phyloP scores from a whole-genome alignment of 2,113 vertebrate species.

The Corydoras sp. region DNA sequence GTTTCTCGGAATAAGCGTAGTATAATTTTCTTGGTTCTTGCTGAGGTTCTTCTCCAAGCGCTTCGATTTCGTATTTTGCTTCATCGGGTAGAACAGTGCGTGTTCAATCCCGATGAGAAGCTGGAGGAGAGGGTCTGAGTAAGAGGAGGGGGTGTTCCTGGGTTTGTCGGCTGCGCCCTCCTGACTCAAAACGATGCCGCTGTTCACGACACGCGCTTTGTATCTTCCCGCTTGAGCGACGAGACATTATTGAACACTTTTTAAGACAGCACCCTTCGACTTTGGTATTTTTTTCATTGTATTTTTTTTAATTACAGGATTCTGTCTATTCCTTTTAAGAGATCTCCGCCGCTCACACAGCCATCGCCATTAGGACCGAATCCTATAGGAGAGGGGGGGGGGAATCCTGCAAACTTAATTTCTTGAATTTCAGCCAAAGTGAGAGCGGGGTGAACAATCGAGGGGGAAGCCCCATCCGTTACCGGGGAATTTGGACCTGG shows the following conservation, averaged over 20 bases:
- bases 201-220: constrained; percentile 48
- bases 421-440: constrained; percentile 58
- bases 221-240: constrained; percentile 55
- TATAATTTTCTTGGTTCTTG: not conserved
- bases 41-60: not conserved
- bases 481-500: constrained; percentile 44
- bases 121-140: not conserved
- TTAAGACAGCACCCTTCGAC: constrained; percentile 37
- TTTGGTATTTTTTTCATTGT: constrained; percentile 40
- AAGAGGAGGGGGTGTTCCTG: constrained; percentile 32
- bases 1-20: constrained; percentile 39
- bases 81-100: no score
- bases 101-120: not conserved
- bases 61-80: not conserved
- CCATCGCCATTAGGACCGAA: constrained; percentile 53
- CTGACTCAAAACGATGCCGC: constrained; percentile 50
- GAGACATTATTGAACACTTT: constrained; percentile 1
- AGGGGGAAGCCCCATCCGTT: constrained; percentile 58
- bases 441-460: constrained; percentile 37
- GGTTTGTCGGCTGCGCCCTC: constrained; percentile 51
- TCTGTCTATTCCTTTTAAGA: not conserved
- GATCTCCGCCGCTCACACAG: constrained; percentile 60
- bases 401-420: constrained; percentile 50
- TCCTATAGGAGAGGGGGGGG: not conserved
- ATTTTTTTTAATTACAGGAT: constrained; percentile 40